These are phyloP conservation scores for Dorcus parallelipipedus DNA, from an alignment of 2,888 invertebrate species.

Conservation along the genomic window DNA sequence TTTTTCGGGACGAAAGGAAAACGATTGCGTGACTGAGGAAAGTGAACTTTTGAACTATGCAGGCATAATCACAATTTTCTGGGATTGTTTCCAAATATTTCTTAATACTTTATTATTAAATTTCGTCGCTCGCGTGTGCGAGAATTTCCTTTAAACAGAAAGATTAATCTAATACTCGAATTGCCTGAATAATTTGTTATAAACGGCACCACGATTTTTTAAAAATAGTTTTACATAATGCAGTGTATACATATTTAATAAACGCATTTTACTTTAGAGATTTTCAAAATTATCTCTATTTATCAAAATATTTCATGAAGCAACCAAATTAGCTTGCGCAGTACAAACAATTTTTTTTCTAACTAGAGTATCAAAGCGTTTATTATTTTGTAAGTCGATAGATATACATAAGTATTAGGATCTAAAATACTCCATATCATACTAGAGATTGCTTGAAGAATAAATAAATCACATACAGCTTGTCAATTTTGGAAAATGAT, in stretches of 20 bases:
- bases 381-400: no score
- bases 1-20: not conserved
- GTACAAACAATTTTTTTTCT: no score
- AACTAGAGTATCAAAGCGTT: no score
- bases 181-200: no score
- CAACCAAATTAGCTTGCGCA: no score
- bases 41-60: slow-evolving; percentile 24
- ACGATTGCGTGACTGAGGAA: slow-evolving; percentile 22
- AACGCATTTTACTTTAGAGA: not conserved
- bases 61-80: slow-evolving; percentile 20
- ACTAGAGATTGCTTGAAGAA: no score
- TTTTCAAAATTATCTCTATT: not conserved
- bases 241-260: not conserved
- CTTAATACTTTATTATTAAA: slow-evolving; percentile 20
- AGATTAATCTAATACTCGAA: no score
- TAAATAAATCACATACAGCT: no score
- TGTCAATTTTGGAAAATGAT: no score
- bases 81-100: slow-evolving; percentile 19
- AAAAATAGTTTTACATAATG: not conserved
- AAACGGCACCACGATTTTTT: not conserved
- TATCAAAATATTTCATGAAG: not conserved
- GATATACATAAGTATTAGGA: no score
- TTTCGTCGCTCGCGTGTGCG: slow-evolving; percentile 18
- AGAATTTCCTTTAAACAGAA: no score
- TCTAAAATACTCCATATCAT: no score